These are phyloP conservation scores for Rhopalosiphum padi DNA, from an alignment of 1,140 invertebrate species.

Conservation along the genomic window DNA sequence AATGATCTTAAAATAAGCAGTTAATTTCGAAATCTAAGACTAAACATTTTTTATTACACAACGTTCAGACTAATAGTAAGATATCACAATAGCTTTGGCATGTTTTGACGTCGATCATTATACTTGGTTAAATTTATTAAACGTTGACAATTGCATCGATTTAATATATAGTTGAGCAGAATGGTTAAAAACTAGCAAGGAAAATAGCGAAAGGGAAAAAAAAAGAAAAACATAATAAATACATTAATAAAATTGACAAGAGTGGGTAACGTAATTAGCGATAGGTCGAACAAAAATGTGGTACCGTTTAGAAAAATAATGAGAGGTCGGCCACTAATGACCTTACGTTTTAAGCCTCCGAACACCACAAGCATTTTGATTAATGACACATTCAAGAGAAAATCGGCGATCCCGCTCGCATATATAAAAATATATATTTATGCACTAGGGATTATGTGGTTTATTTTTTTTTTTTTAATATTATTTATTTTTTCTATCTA, in stretches of 20 bases:
- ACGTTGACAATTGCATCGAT: not conserved
- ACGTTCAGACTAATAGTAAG: not conserved
- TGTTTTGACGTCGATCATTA: not conserved
- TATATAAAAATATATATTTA: not conserved
- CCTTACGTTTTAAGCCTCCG: slow-evolving; percentile 42
- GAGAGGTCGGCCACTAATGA: slow-evolving; percentile 43
- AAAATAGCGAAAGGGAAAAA: not conserved
- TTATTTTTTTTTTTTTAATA: slow-evolving; percentile 5
- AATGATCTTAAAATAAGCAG: not conserved
- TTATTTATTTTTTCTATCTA: not conserved
- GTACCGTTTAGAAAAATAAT: slow-evolving; percentile 49
- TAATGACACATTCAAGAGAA: slow-evolving; percentile 22
- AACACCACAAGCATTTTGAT: slow-evolving; percentile 12
- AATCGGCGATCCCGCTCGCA: not conserved
- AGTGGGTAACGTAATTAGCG: slow-evolving; percentile 35
- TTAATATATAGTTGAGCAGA: not conserved
- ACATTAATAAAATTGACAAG: slow-evolving; percentile 39
- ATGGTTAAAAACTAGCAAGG: not conserved
- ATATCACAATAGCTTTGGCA: not conserved
- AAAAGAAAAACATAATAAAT: slow-evolving; percentile 25
- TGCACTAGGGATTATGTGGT: not conserved
- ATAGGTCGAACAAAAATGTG: slow-evolving; percentile 22
- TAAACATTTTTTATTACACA: not conserved
- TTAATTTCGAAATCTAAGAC: not conserved
- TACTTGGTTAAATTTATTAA: not conserved